Conservation (phyloP, 2,888 invertebrate genomes). For the Oxytorus armatus region DNA sequence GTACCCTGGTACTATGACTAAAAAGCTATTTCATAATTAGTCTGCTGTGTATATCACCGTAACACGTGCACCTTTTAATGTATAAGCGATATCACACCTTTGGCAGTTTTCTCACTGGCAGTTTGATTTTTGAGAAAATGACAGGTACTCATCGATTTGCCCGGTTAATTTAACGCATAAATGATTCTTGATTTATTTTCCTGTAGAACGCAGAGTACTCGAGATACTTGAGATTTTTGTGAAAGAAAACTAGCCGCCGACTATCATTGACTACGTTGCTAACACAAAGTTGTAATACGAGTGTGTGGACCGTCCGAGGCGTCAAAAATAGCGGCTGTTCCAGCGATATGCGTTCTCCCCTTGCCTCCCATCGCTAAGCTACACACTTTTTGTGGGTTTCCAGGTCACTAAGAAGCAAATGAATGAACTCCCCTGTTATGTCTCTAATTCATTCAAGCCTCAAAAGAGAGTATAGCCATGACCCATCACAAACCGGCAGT, state of each 20-base stretch:
- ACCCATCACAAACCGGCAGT: constrained; percentile 60
- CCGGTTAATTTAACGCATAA: not conserved
- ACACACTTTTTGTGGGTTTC: constrained; percentile 82
- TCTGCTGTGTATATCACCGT: no score
- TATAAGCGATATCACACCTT: not conserved
- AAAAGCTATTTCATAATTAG: not conserved
- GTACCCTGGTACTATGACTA: not conserved
- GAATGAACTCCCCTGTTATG: constrained; percentile 83
- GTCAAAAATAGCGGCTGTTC: constrained; percentile 49
- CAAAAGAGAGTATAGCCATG: constrained; percentile 76
- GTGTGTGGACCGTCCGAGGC: constrained; percentile 31
- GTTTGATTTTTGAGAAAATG: no score
- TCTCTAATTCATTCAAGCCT: constrained; percentile 83
- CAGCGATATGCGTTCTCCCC: constrained; percentile 36
- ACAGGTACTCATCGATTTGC: no score
- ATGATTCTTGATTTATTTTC: not conserved
- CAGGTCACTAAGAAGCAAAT: constrained; percentile 82
- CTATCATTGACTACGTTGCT: not conserved
- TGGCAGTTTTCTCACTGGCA: no score
- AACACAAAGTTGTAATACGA: not conserved
- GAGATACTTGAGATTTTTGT: not conserved
- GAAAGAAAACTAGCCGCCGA: not conserved
- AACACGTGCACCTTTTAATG: not conserved
- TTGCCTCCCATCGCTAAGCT: constrained; percentile 61
- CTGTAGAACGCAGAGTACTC: not conserved